phyloP scores from a whole-genome alignment of 2,113 vertebrate species.

The Pantherophis guttatus region DNA sequence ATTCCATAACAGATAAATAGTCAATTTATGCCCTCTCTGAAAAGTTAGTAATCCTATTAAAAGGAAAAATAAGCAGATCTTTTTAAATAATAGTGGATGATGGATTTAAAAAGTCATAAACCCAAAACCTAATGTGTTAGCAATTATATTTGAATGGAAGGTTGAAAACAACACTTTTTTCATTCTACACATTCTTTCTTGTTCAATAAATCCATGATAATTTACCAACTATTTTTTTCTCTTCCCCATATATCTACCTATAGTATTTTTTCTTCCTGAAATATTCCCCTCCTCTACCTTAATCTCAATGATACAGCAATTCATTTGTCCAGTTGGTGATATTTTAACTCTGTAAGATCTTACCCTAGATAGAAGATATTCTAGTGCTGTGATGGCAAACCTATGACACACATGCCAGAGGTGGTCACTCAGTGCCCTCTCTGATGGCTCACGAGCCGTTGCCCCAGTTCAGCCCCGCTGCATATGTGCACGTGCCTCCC shows the following conservation, averaged over 20 bases:
- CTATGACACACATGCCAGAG: too few relatives aligned
- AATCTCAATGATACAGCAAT: background rate
- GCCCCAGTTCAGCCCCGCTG: too few relatives aligned
- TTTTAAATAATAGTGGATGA: conserved; percentile 37
- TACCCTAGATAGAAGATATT: background rate
- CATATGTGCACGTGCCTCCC: too few relatives aligned
- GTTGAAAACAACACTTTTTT: conserved; percentile 23
- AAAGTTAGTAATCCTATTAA: conserved; percentile 38
- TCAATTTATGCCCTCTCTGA: conserved; percentile 44
- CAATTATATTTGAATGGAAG: conserved; percentile 36
- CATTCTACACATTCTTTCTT: conserved; percentile 3
- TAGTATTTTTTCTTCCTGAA: too few relatives aligned
- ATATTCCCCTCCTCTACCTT: too few relatives aligned
- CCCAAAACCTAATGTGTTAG: conserved; percentile 42
- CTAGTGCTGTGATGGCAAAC: background rate
- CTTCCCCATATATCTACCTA: background rate
- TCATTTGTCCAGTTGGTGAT: background rate
- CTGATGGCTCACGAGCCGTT: too few relatives aligned
- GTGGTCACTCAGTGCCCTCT: too few relatives aligned
- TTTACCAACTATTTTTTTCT: background rate
- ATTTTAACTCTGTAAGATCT: background rate
- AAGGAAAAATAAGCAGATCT: conserved; percentile 48
- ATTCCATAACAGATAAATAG: conserved; percentile 32
- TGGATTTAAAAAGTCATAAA: conserved; percentile 21
- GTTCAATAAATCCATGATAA: conserved; percentile 25